phyloP scores from a whole-genome alignment of 2,797 vertebrate genomes.

The Fistularia commersonii region DNA sequence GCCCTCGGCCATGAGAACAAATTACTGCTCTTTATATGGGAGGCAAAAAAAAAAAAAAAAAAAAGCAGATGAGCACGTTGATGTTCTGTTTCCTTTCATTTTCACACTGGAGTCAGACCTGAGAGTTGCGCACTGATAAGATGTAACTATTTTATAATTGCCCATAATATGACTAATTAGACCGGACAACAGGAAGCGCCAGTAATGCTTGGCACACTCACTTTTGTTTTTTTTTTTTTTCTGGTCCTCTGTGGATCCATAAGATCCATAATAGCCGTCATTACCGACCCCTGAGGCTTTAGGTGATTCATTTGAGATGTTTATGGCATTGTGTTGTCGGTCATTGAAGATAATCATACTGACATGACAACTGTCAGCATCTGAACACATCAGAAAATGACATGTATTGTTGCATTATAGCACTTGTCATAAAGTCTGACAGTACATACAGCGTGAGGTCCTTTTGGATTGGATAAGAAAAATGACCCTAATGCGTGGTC shows the following conservation, averaged over 20 bases:
- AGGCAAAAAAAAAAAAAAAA: conserved; percentile 5
- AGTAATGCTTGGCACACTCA: conserved; percentile 33
- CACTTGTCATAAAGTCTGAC: background rate
- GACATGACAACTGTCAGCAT: conserved; percentile 19
- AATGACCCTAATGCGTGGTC: too few species aligned
- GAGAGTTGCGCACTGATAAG: conserved; percentile 46
- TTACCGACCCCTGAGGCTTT: conserved; percentile 40
- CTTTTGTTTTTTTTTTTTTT: conserved; percentile 35
- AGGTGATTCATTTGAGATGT: conserved; percentile 28
- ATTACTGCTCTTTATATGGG: conserved; percentile 35
- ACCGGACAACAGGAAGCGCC: conserved; percentile 34
- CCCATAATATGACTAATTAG: conserved; percentile 59
- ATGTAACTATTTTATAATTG: conserved; percentile 45
- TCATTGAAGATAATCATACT: conserved; percentile 37
- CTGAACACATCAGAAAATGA: conserved; percentile 11
- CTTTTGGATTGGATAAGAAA: too few species aligned
- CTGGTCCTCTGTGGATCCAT: conserved; percentile 17
- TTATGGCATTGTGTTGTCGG: conserved; percentile 35
- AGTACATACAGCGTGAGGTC: too few species aligned
- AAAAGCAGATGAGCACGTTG: conserved; percentile 38
- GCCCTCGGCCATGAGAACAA: conserved; percentile 50
- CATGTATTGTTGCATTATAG: background rate
- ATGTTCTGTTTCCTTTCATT: conserved; percentile 42
- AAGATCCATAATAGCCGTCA: conserved; percentile 43
- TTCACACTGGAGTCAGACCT: conserved; percentile 40